Evolutionary conservation across 1,140 invertebrate genomes (phyloP).

Genomic region (Anastrepha ludens): DNA sequence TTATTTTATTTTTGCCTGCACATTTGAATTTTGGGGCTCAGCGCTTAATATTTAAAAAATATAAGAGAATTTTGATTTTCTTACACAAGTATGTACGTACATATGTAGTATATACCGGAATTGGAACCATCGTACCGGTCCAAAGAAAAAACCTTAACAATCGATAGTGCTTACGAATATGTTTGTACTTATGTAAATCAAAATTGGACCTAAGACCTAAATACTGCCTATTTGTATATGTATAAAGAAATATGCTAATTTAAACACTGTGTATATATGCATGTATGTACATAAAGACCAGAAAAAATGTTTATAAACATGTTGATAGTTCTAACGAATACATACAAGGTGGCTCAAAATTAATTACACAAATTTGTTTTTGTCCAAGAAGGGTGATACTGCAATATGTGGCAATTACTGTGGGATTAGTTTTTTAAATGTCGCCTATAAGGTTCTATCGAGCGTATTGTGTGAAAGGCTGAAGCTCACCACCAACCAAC

Average conservation of each 20-base stretch:
- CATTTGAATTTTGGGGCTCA: background rate
- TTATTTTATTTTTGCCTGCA: background rate
- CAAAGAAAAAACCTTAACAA: slow-evolving; percentile 76
- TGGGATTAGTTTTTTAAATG: too few relatives aligned
- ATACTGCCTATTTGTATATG: background rate
- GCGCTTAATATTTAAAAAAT: slow-evolving; percentile 9
- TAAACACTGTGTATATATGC: too few relatives aligned
- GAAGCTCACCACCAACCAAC: too few relatives aligned
- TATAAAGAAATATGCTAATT: background rate
- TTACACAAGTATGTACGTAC: slow-evolving; percentile 7
- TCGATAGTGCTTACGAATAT: slow-evolving; percentile 53
- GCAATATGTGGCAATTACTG: too few relatives aligned
- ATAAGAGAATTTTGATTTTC: slow-evolving; percentile 59
- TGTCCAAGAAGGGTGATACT: too few relatives aligned
- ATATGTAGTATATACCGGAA: slow-evolving; percentile 41
- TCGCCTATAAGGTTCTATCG: too few relatives aligned
- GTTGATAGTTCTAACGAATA: background rate
- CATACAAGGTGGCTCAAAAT: background rate
- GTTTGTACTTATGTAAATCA: background rate
- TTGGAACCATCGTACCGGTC: slow-evolving; percentile 74
- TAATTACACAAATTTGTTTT: slow-evolving; percentile 3
- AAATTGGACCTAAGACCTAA: background rate
- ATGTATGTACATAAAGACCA: too few relatives aligned
- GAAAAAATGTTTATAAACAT: slow-evolving; percentile 55
- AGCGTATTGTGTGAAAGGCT: too few relatives aligned